Conservation (phyloP, 2,113 vertebrate genomes). For the Callipepla californica region DNA sequence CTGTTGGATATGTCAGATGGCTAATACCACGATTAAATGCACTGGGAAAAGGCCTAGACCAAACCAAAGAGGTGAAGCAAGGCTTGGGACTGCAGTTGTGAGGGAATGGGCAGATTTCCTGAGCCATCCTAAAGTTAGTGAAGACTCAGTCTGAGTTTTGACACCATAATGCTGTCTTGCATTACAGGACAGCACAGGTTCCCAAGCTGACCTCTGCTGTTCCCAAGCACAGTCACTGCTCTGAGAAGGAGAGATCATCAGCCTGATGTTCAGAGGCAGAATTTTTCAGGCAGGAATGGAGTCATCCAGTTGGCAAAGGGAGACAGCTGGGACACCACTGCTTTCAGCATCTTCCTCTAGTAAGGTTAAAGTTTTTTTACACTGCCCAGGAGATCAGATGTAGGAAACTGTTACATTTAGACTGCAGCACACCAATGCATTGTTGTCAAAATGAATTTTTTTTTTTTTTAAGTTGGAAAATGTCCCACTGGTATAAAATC, state of each 20-base stretch:
- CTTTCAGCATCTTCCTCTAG: not conserved
- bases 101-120: not conserved
- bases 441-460: not conserved
- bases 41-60: not conserved
- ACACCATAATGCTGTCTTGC: not conserved
- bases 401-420: not conserved
- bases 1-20: not conserved
- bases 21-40: not conserved
- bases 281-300: accelerated
- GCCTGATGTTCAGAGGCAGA: not conserved
- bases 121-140: not conserved
- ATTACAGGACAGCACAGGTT: not conserved
- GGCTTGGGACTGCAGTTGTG: not conserved
- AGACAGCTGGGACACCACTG: not conserved
- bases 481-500: not conserved
- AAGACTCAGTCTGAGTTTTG: not conserved
- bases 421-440: not conserved
- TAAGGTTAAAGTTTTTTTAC: not conserved
- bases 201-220: not conserved
- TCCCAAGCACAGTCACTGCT: not conserved
- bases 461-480: not conserved
- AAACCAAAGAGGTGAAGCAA: not conserved
- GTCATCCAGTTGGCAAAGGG: not conserved
- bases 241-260: not conserved
- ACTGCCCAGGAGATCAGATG: not conserved